Evolutionary conservation across 2,888 invertebrate genomes (phyloP), one percentile per base, ranked within the genome.

Genomic region (Coecobrya sp.): DNA sequence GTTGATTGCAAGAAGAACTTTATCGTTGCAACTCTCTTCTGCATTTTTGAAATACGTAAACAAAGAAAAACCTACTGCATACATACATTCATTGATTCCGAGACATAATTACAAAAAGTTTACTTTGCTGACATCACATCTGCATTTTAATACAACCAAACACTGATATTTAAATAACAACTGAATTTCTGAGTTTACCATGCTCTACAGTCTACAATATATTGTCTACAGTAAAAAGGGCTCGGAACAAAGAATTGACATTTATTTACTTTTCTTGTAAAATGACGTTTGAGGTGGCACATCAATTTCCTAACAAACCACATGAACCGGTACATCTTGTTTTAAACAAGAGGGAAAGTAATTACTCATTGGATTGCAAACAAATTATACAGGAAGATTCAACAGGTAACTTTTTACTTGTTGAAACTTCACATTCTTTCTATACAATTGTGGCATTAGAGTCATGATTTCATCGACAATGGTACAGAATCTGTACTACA

Each of bases 281-380:
- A 11, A 22, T 45, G 76, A 1, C 45, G 49, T 76, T 76, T 45
- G 52, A 8, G 55, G n/a, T 52, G 27, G 36, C 55, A 42, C 49
- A 76, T 45, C 10, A 25, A 19, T 30, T 55, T 27, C 81, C 55
- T 55, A 30, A 59, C 59, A 25, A 19, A 59, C n/a, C 27, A 11
- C 49, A n/a, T 36, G 65, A 92, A 92, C 92, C 62, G 82, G 92
- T 92, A 70, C 59, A 62, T 92, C 92, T 88, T 55, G 92, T 92
- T 92, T 92, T 70, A 73, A 84, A 30, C 42, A 92, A 88, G 84
- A 92, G 92, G 87, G 92, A 92, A 92, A 92, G 87, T 92, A 45
- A 82, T 76, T 52, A 27, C 55, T 73, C 42, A 36, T 76, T 36
- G 73, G 82, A 55, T 19, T 59, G 55, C 30, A 55, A 55, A 59